Evolutionary conservation across 2,113 vertebrate species (phyloP).

Genomic region (Tragelaphus scriptus): DNA sequence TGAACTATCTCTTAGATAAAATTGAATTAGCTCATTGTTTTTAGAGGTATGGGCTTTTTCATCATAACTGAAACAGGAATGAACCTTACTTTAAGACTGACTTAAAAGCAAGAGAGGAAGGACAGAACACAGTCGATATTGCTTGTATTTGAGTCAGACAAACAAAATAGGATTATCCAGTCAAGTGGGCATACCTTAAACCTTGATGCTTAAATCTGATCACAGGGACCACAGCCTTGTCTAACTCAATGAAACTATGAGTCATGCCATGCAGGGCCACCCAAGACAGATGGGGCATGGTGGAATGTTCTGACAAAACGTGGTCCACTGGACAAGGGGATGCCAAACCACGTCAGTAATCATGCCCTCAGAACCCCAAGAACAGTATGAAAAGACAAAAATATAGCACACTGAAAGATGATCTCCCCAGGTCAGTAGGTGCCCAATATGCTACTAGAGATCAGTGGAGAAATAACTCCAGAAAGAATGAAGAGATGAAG

Average conservation of each 20-base stretch:
- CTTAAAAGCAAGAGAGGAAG: background rate
- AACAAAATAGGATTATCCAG: background rate
- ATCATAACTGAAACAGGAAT: too few species aligned
- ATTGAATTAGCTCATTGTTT: background rate
- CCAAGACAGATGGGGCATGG: background rate
- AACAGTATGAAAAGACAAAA: background rate
- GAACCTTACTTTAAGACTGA: background rate
- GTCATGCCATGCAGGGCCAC: background rate
- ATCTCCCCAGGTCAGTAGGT: background rate
- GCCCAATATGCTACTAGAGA: background rate
- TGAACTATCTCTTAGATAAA: background rate
- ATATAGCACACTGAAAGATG: background rate
- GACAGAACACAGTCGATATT: background rate
- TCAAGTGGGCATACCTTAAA: background rate
- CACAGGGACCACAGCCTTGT: background rate
- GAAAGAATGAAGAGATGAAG: background rate
- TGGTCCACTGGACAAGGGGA: background rate
- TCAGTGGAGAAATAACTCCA: background rate
- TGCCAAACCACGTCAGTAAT: background rate
- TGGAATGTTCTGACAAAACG: background rate
- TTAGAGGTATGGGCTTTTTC: background rate
- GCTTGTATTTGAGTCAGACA: background rate
- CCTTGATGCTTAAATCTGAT: background rate
- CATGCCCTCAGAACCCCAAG: background rate
- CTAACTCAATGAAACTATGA: background rate